Evolutionary conservation across 1,140 invertebrate genomes (phyloP), one percentile per base, ranked within the genome.

Genomic region (Battus philenor): DNA sequence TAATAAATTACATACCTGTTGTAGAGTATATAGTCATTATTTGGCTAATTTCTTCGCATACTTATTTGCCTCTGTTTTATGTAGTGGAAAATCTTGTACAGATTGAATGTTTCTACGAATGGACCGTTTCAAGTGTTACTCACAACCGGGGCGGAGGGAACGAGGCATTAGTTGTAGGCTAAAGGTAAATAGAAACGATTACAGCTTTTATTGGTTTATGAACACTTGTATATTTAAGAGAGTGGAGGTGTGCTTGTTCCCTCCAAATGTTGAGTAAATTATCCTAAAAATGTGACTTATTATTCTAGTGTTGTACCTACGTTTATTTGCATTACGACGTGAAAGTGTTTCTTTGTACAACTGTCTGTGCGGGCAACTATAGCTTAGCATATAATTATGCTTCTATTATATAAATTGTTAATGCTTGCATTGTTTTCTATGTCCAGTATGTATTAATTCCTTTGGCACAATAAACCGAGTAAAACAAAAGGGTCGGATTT

Each of bases 391-490:
- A 76, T 52, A 61, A 60, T 56, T 68, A 66, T 68, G 66, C 66
- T 68, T 68, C 47, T 68, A 75, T 79, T 72, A 77, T 69, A 75
- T 73, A 73, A 59, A 75, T 65, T 57, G 68, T 79, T 72, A 75
- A 79, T 79, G 77, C 79, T 83, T 83, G 71, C 69, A 81, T 83
- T 81, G 75, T 77, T 79, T 82, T 80, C 63, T 71, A 83, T 75
- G 74, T 83, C 76, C 75, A 74, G 69, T 75, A 80, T 83, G 75
- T 83, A 83, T 74, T 69, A 68, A 81, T 80, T 84, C 73, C 63
- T 81, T 84, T 81, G 77, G 76, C 80, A 81, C 80, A 81, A 81
- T 84, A 84, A 84, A 84, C 65, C 71, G 65, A 72, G 62, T 74
- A 81, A 81, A 84, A 76, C 54, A 48, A 65, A 62, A 26, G n/a